These are phyloP conservation scores for Columbina picui DNA, from an alignment of 2,113 vertebrate genomes.

Conservation along the genomic window DNA sequence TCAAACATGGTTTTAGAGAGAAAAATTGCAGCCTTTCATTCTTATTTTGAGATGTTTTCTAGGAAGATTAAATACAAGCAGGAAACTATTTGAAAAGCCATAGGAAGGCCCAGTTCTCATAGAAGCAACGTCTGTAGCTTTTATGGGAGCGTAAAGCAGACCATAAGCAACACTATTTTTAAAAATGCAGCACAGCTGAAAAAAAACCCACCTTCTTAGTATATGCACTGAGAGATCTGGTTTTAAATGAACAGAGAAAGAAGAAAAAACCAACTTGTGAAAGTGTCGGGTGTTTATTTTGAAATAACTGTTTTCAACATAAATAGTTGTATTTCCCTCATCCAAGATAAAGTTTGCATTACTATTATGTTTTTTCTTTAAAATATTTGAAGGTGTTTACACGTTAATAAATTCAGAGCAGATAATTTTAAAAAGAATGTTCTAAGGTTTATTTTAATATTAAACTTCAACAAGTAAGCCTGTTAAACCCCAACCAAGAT, in stretches of 20 bases:
- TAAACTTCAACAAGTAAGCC: neutral
- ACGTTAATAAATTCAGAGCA: neutral
- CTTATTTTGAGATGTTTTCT: neutral
- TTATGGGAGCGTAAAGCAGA: neutral
- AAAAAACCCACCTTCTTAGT: slow-evolving; percentile 1
- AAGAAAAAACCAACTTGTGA: neutral
- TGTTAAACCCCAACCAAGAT: neutral
- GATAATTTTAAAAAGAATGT: neutral
- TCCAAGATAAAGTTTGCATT: neutral
- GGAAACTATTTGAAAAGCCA: neutral
- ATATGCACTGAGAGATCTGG: neutral
- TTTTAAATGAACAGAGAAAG: slow-evolving; percentile 11
- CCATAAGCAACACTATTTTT: neutral
- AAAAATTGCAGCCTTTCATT: neutral
- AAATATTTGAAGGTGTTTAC: neutral
- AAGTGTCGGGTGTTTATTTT: neutral
- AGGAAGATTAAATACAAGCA: neutral
- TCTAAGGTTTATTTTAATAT: neutral
- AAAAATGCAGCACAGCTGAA: neutral
- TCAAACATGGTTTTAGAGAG: neutral
- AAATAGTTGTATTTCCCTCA: neutral
- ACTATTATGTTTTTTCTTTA: neutral
- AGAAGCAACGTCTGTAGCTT: neutral
- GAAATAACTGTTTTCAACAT: neutral
- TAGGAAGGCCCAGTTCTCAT: neutral